Base-by-base conservation (phyloP, 2,797 vertebrate species). In the Gallinago stenura region DNA sequence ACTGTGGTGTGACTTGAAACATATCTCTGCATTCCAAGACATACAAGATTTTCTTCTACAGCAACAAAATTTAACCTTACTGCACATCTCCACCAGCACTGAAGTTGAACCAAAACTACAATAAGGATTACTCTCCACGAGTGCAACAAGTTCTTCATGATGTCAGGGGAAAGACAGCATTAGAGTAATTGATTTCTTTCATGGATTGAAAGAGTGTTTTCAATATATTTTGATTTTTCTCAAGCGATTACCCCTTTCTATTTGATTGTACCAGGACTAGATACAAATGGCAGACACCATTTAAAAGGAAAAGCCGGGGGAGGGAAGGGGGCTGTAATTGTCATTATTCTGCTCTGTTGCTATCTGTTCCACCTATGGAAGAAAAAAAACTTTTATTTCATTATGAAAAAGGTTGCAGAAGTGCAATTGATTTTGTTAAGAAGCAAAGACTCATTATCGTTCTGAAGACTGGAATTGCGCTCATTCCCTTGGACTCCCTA, bases 401-500 rank as follows among this genome's bases (percentile, higher is more conserved):
- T 95, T 93, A 92, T 89, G 80, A 96, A 95, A 96, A 93, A 87
- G 81, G 85, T 85, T 95, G 85, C 57, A 95, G 57, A 95, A 94
- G 87, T 88, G 69, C 79, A 91, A 97, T 93, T 83, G 85, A 91
- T 94, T 93, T 93, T 65, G 77, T 88, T 93, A 95, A 91, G 85
- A 83, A 88, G 90, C 41, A 95, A 94, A 81, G 91, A 81, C 57
- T 96, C 87, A 81, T 94, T 91, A 95, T 81, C 10, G 3, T 87
- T 95, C 87, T 11, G 17, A 91, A 87, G 89, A 37, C 90, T 91
- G 76, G 37, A 93, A 80, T 91, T 94, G 82, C 62, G 35, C 65
- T 93, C 72, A 61, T 94, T 95, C 72, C 50, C 39, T 90, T 60
- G 26, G 45, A 94, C 65, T 91, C 85, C 65, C 91, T 64, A 83